Evolutionary conservation across 2,113 vertebrate species (phyloP), one percentile per base, ranked within the genome.

Genomic region (Delphinapterus leucas): DNA sequence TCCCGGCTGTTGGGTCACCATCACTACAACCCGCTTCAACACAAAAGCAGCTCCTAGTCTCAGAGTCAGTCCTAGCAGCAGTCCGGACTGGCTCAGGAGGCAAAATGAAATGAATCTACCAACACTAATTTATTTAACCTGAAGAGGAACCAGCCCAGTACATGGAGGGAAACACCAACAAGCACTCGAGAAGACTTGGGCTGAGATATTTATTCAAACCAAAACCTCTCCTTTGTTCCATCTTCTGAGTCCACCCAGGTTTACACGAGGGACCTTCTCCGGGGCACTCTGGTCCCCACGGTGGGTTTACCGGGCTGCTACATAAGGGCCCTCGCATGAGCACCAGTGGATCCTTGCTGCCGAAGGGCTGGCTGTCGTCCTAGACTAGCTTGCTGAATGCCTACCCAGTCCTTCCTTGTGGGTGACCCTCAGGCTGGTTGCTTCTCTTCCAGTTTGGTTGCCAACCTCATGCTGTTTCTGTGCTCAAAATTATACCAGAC

Each of bases 341-440:
- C 33, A n/a, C 1, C 0, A 0, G 31, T 15, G 2, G 33, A 25
- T 17, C 80, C 28, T 9, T 23, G 49, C 4, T 8, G 20, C 47
- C 8, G 12, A 44, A 83, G 90, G 17, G 49, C 33, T 20, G 10
- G 12, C 21, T 21, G 10, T 49, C 5, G 1, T 61, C 41, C 55
- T 1, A n/a, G n/a, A 25, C 3, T 26, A 38, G 33, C 1, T 36
- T 28, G 18, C 65, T 70, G 31, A 61, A 47, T 21, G n/a, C 68
- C 55, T 25, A 73, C 44, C 26, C 58, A 9, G n/a, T 21, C 65
- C 76, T 63, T 82, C 68, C 23, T 68, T 53, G 44, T 6, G 17
- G 68, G 44, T 44, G 44, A 67, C 17, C 33, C 67, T 49, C 15
- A 44, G 3, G 44, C n/a, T 71, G 5, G 2, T 20, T 65, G 77